Conservation (phyloP, 2,888 invertebrate species). For the Busseola fusca region DNA sequence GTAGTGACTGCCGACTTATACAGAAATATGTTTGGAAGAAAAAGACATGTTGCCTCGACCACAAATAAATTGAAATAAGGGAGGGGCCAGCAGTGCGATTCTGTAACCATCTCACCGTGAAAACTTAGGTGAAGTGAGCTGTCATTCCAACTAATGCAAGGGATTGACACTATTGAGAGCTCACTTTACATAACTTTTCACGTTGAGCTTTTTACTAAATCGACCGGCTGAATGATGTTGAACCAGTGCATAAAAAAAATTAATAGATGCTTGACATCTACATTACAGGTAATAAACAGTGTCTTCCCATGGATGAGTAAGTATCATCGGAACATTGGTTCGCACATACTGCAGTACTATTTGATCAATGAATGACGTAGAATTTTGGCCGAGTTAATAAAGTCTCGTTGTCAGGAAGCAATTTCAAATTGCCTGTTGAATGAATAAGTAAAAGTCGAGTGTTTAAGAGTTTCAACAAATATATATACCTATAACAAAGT, state of each 20-base stretch:
- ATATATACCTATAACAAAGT: slow-evolving; percentile 5
- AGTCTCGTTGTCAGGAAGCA: slow-evolving; percentile 18
- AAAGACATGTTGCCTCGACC: not conserved
- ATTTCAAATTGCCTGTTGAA: slow-evolving; percentile 28
- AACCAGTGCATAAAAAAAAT: not conserved
- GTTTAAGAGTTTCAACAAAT: slow-evolving; percentile 28
- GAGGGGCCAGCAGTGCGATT: no score
- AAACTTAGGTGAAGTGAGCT: no score
- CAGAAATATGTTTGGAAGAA: not conserved
- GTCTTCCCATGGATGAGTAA: slow-evolving; percentile 6
- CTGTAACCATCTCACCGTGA: no score
- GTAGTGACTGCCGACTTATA: not conserved
- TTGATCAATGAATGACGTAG: slow-evolving; percentile 23
- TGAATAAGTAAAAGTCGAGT: slow-evolving; percentile 28
- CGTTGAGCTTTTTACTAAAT: no score
- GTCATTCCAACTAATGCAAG: no score
- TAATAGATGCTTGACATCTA: no score
- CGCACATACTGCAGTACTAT: slow-evolving; percentile 15
- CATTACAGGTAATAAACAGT: not conserved
- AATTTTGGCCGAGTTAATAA: slow-evolving; percentile 20
- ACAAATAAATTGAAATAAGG: not conserved
- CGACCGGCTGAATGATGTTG: not conserved
- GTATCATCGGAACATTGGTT: slow-evolving; percentile 10
- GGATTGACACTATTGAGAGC: no score
- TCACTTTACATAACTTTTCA: no score